Conservation (phyloP, 2,113 vertebrate genomes). For the Catharus fuscescens region DNA sequence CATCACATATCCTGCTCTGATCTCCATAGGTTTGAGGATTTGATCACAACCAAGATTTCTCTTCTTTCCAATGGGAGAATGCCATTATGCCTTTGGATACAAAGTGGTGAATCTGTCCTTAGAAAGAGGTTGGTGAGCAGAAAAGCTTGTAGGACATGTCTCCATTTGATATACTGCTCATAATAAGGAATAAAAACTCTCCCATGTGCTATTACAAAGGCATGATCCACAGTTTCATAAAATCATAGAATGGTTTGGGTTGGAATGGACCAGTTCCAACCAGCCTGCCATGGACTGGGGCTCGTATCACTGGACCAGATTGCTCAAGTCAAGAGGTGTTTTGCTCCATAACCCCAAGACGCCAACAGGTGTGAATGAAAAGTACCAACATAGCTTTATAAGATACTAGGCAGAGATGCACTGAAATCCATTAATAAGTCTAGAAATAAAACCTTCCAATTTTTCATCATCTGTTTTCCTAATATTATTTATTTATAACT, state of each 20-base stretch:
- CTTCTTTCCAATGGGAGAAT: neutral
- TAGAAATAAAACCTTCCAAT: neutral
- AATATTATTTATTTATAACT: neutral
- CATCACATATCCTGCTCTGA: neutral
- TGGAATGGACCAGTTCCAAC: neutral
- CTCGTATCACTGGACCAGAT: neutral
- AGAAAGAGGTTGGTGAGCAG: neutral
- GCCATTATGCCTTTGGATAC: neutral
- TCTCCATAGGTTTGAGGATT: neutral
- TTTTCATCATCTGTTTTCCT: neutral
- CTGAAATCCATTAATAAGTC: neutral
- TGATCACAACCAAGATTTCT: neutral
- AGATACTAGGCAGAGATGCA: neutral
- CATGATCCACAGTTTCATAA: neutral
- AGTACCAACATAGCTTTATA: neutral
- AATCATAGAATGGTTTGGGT: neutral
- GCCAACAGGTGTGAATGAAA: neutral
- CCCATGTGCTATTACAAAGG: neutral
- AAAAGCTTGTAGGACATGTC: neutral
- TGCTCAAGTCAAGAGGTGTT: neutral
- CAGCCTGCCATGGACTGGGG: neutral
- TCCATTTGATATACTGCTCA: neutral
- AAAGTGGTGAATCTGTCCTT: neutral
- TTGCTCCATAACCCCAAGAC: rapidly evolving
- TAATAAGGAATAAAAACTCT: neutral